A percentile compares a stretch with the other conserved stretches of the same genome.
Conservation (phyloP, 2,888 invertebrate species). For the Seira sanloemensis region DNA sequence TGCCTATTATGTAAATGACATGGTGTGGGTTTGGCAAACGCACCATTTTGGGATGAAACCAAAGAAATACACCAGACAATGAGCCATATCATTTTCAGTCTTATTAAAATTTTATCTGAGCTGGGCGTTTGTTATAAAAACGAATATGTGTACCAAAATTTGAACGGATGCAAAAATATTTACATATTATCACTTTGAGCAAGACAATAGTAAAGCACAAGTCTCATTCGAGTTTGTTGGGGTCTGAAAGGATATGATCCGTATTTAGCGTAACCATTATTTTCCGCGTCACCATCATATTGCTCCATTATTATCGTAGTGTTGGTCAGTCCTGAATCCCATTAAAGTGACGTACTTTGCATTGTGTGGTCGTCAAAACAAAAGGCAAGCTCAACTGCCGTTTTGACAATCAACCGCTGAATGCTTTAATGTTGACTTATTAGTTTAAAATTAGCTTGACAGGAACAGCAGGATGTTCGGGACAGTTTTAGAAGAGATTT, state of each 20-base stretch:
- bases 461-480: slow-evolving; percentile 12
- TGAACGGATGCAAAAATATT: not conserved
- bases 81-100: not conserved
- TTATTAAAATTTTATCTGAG: not conserved
- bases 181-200: not conserved
- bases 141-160: not conserved
- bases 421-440: slow-evolving; percentile 25
- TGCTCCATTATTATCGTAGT: not conserved
- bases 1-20: not conserved
- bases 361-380: not conserved
- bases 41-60: slow-evolving; percentile 33
- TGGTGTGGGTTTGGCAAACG: slow-evolving; percentile 14
- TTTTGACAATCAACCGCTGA: slow-evolving; percentile 19
- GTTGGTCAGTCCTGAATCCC: not conserved
- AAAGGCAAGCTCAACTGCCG: not conserved
- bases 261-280: not conserved
- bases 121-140: not conserved
- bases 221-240: not conserved
- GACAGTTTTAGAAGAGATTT: not conserved
- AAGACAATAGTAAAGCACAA: not conserved
- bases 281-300: not conserved
- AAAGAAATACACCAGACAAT: not conserved
- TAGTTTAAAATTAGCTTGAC: slow-evolving; percentile 31
- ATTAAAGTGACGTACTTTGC: not conserved
- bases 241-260: not conserved